Conservation (phyloP, 2,797 vertebrate species). For the Moxostoma hubbsi region DNA sequence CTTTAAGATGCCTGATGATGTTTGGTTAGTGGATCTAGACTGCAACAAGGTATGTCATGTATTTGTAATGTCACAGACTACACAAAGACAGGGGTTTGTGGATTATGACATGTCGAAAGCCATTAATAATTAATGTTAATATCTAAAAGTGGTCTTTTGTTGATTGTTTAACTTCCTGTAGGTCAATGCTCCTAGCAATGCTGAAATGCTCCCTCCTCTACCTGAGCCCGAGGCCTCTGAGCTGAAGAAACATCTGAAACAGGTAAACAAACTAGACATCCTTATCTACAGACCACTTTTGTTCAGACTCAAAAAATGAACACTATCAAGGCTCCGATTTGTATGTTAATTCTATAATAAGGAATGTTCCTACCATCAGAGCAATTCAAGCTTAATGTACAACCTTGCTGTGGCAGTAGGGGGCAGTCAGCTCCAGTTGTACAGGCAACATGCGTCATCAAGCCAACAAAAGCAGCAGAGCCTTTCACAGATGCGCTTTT, state of each 20-base stretch:
- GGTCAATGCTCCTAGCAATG: constrained; percentile 91
- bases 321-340: too few relatives aligned
- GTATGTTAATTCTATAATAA: too few relatives aligned
- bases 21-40: constrained; percentile 98
- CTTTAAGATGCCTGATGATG: constrained; percentile 96
- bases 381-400: too few relatives aligned
- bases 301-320: not conserved
- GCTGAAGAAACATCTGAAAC: constrained; percentile 97
- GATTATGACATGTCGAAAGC: not conserved
- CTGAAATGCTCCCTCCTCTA: constrained; percentile 87
- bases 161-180: constrained; percentile 59
- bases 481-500: too few relatives aligned
- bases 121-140: not conserved
- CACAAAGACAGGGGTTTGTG: not conserved
- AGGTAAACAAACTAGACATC: constrained; percentile 75
- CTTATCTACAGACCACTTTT: not conserved
- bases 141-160: not conserved
- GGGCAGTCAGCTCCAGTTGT: too few relatives aligned
- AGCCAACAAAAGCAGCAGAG: too few relatives aligned
- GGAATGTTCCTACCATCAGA: too few relatives aligned
- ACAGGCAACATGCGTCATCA: too few relatives aligned
- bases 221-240: constrained; percentile 93
- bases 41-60: constrained; percentile 85
- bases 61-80: not conserved
- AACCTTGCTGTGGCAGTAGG: too few relatives aligned